Evolutionary conservation across 2,797 vertebrate genomes (phyloP).

Genomic region (Triplophysa bombifrons): DNA sequence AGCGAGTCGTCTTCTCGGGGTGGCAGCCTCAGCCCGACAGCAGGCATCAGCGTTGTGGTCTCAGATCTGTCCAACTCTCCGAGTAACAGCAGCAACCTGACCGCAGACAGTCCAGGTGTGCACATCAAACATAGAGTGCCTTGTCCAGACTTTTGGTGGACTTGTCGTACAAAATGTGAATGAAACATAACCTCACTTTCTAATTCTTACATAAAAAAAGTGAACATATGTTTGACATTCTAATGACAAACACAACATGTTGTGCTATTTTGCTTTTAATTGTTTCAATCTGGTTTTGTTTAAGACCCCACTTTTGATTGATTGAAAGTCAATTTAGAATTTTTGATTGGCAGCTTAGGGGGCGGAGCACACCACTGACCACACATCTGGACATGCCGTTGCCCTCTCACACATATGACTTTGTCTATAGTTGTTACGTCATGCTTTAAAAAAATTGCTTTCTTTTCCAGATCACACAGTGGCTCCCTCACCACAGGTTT

Average conservation of each 20-base stretch:
- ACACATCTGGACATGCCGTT: background rate
- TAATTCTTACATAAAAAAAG: too few relatives aligned
- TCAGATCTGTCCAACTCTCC: conserved; percentile 81
- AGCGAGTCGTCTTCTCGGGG: conserved; percentile 91
- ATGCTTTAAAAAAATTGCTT: background rate
- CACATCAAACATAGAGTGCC: too few relatives aligned
- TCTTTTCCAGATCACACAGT: conserved; percentile 77
- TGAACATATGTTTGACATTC: too few relatives aligned
- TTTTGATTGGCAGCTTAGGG: background rate
- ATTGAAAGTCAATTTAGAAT: too few relatives aligned
- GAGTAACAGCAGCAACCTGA: conserved; percentile 90
- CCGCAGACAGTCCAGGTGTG: conserved; percentile 85
- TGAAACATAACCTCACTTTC: too few relatives aligned
- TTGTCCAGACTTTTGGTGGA: background rate
- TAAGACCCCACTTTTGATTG: too few relatives aligned
- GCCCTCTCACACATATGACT: background rate
- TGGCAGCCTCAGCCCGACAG: conserved; percentile 83
- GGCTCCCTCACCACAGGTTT: conserved; percentile 80
- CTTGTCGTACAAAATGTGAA: background rate
- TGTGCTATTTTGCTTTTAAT: too few relatives aligned
- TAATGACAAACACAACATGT: too few relatives aligned
- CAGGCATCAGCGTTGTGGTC: conserved; percentile 79
- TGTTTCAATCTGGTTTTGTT: too few relatives aligned
- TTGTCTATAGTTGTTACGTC: background rate
- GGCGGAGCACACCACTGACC: background rate